These are phyloP conservation scores for Argyra leucocephala DNA, from an alignment of 2,888 invertebrate genomes.

Conservation along the genomic window DNA sequence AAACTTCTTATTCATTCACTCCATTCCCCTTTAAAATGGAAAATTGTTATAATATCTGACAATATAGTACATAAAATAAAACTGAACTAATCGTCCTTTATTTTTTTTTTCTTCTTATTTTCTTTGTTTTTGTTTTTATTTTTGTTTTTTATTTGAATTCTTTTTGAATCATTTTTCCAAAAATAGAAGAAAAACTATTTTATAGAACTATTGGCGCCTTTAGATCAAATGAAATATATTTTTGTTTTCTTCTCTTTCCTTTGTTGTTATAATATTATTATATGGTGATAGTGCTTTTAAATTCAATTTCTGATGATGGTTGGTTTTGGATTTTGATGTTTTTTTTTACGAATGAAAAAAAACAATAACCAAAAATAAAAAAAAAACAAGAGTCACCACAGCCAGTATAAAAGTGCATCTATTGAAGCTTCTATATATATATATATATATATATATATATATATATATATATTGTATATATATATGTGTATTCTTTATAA, in stretches of 20 bases:
- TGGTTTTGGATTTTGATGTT: neutral
- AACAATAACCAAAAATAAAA: no score
- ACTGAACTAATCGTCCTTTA: neutral
- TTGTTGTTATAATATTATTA: neutral
- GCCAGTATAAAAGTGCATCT: no score
- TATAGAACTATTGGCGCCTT: neutral
- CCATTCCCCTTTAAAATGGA: no score
- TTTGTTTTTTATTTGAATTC: neutral
- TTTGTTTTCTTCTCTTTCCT: no score
- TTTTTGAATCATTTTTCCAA: conserved; percentile 2
- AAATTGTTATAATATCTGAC: no score
- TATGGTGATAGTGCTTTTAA: neutral
- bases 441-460: no score
- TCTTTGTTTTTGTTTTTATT: neutral
- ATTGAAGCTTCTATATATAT: no score
- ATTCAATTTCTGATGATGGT: neutral
- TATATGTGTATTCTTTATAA: no score
- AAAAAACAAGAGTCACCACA: no score
- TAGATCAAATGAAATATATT: neutral
- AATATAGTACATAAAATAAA: neutral
- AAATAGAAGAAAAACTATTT: conserved; percentile 6
- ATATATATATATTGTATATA: no score
- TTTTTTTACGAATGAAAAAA: no score
- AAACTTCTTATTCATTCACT: no score
- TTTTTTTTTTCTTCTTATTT: neutral